These are phyloP conservation scores for Drosophila miranda DNA, from an alignment of 1,140 invertebrate species.

Conservation along the genomic window DNA sequence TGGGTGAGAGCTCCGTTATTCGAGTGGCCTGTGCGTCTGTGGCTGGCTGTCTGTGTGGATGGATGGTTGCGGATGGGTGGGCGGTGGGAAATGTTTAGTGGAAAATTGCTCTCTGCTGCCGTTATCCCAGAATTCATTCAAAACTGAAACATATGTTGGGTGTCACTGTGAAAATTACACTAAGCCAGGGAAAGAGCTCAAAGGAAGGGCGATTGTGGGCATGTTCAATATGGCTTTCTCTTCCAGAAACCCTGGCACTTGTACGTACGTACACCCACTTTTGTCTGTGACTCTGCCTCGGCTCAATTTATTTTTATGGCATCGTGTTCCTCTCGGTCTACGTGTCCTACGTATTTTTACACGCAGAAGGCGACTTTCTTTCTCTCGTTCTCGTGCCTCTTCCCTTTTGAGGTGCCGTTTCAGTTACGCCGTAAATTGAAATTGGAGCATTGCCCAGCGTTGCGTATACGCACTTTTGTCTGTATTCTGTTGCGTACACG, in stretches of 20 bases:
- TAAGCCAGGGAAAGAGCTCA: constrained; percentile 8
- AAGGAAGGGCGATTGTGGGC: neutral
- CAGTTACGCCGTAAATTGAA: constrained; percentile 48
- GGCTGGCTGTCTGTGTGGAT: too few relatives aligned
- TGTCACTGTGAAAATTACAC: constrained; percentile 67
- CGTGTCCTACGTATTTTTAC: constrained; percentile 37
- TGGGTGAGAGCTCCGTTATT: constrained; percentile 15
- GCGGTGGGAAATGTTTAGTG: constrained; percentile 55
- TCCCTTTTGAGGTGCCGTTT: constrained; percentile 42
- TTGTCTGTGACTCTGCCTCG: constrained; percentile 29
- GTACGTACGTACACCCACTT: constrained; percentile 30
- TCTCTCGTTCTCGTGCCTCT: constrained; percentile 17
- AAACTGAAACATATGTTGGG: constrained; percentile 72
- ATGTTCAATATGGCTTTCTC: constrained; percentile 20
- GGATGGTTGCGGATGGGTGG: neutral
- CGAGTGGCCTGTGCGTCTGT: too few relatives aligned
- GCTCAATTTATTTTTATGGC: constrained; percentile 74
- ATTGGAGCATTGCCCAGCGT: constrained; percentile 47
- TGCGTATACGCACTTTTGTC: constrained; percentile 45
- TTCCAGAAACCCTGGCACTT: constrained; percentile 17
- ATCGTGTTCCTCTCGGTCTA: constrained; percentile 56
- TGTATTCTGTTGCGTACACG: neutral
- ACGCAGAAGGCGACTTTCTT: too few relatives aligned
- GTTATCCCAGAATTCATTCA: constrained; percentile 71
- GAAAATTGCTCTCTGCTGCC: constrained; percentile 56